These are phyloP conservation scores for Poliocrania exsul DNA, from an alignment of 2,797 vertebrate genomes.

Conservation along the genomic window DNA sequence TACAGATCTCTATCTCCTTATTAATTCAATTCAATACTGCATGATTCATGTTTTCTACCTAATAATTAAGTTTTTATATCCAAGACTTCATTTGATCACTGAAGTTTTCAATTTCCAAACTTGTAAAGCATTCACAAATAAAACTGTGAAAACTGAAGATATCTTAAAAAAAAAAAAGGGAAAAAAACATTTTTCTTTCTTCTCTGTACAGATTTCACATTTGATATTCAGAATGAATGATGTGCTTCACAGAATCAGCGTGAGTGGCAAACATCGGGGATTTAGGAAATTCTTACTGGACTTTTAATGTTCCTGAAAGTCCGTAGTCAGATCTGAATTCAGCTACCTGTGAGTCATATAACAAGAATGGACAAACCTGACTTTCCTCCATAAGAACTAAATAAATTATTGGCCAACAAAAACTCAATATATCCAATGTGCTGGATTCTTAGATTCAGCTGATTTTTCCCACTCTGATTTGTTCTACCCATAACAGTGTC, in stretches of 20 bases:
- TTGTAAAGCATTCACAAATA: neutral
- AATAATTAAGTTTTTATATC: neutral
- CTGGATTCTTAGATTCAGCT: neutral
- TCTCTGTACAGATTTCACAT: neutral
- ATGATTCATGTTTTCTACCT: neutral
- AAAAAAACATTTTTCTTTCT: neutral
- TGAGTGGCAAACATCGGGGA: neutral
- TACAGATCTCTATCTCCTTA: neutral
- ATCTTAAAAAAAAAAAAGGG: neutral
- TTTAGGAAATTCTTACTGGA: neutral
- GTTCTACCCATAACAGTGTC: neutral
- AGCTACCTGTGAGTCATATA: neutral
- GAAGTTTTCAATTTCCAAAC: neutral
- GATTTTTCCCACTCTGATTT: neutral
- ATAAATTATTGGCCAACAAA: neutral
- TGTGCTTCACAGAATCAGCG: neutral
- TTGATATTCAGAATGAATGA: neutral
- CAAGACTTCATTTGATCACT: neutral
- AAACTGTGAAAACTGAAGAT: neutral
- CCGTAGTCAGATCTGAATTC: neutral
- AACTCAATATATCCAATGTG: neutral
- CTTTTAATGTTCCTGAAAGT: neutral
- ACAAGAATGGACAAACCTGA: neutral
- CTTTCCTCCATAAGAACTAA: neutral
- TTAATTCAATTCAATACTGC: neutral